Evolutionary conservation across 2,888 invertebrate species (phyloP), one percentile per base, ranked within the genome.

Genomic region (Eulithis testata): DNA sequence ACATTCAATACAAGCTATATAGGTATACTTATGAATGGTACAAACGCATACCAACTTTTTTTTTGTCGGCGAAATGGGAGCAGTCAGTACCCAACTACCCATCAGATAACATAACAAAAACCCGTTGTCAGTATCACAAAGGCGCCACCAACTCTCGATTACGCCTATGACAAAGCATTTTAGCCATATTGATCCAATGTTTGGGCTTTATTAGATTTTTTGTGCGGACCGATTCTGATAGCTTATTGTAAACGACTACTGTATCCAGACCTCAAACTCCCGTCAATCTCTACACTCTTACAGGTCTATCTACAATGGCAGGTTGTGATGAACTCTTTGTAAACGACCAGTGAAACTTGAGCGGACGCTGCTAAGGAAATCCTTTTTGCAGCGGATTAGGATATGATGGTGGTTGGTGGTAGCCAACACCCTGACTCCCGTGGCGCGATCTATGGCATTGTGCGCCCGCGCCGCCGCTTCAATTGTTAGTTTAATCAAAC

Each of bases 131-230:
- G 88, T 78, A 74, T 74, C 78, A 89, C 92, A 93, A 93, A 90
- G 91, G 86, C 89, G 91, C 92, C 91, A 90, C 89, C 89, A 89
- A 85, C 87, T 80, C 84, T 93, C 91, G 91, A 93, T 92, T 93
- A 92, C 90, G 86, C 87, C 88, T 92, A 92, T 93, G 93, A 92
- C 93, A 89, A 89, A 87, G 93, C 93, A 88, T 83, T 91, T 91
- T 90, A 91, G 87, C 90, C 92, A 93, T 93, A 93, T 92, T 91
- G 92, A 92, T 92, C 92, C 92, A 65, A 65, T 91, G 91, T 91
- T 90, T 90, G 66, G 60, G 60, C 63, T 57, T 63, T 63, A 63
- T 63, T 66, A 44, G 59, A 60, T 90, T 80, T 82, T 73, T 72
- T 69, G 63, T 65, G 37, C 65, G 58, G 56, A 53, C 63, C 68